A percentile compares a stretch with the other conserved stretches of the same genome.
Conservation (phyloP, 2,888 invertebrate species). For the Chaetogeoica ovagalla region DNA sequence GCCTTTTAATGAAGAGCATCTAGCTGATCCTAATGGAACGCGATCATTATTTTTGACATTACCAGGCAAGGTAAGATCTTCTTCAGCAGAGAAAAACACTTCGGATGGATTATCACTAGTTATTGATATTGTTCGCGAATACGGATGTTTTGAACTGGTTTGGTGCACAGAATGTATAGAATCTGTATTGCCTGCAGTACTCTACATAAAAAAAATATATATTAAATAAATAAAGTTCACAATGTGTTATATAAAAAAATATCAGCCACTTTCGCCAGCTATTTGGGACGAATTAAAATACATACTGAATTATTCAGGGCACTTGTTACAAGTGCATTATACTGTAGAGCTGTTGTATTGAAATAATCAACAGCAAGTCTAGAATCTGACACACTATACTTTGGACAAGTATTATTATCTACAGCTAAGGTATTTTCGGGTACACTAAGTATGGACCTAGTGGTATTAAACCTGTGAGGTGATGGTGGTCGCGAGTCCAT, state of each 20-base stretch:
- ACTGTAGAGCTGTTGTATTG: slow-evolving; percentile 54
- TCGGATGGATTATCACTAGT: slow-evolving; percentile 90
- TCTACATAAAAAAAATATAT: slow-evolving; percentile 37
- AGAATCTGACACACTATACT: slow-evolving; percentile 84
- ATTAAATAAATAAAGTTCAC: slow-evolving; percentile 2
- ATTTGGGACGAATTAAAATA: slow-evolving; percentile 33
- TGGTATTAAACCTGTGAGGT: slow-evolving; percentile 53
- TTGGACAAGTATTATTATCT: slow-evolving; percentile 62
- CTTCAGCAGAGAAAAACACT: slow-evolving; percentile 91
- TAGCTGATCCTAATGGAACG: slow-evolving; percentile 28
- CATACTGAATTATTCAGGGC: slow-evolving; percentile 39
- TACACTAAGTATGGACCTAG: slow-evolving; percentile 54
- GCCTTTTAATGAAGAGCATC: slow-evolving; percentile 38
- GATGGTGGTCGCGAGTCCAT: slow-evolving; percentile 54
- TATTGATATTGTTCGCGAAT: slow-evolving; percentile 75
- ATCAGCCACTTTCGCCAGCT: slow-evolving; percentile 26
- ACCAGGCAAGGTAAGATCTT: slow-evolving; percentile 67
- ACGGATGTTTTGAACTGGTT: slow-evolving; percentile 39
- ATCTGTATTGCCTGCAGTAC: slow-evolving; percentile 29
- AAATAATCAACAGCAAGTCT: slow-evolving; percentile 80
- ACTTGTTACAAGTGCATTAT: slow-evolving; percentile 34
- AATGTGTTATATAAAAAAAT: slow-evolving; percentile 12
- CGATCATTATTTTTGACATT: slow-evolving; percentile 32
- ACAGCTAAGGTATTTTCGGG: slow-evolving; percentile 54
- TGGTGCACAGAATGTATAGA: slow-evolving; percentile 39